Base-by-base conservation (phyloP, 2,113 vertebrate species). In the Gopherus flavomarginatus region DNA sequence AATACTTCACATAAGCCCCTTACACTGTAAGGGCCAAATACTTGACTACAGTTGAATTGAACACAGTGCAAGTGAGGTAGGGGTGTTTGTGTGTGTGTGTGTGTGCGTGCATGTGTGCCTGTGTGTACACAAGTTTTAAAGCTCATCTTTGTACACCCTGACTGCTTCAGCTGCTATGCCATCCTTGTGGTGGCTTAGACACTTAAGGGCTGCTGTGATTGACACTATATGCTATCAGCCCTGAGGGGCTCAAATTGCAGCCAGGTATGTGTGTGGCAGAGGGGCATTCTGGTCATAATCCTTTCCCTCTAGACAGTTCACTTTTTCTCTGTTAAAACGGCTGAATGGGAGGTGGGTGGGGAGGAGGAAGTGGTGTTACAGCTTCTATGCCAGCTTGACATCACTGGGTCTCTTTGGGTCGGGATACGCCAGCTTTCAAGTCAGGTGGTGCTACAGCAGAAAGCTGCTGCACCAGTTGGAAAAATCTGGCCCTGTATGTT, bases 231-330 rank as follows among this genome's bases (percentile, higher is more conserved):
- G 92, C 84, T 72, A 90, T 79, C 13, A 82, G 11, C n/a, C 90
- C 35, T 87, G 72, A 11, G 57, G 8, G 65, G 29, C 7, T 89
- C 56, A 83, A 29, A 56, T 49, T 96, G 52, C 44, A 93, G 42
- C 11, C 52, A 91, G 78, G 83, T 38, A 3, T 89, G 87, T 75
- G 27, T 56, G n/a, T 62, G 81, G 16, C 12, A 27, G 1, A 50
- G 5, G n/a, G 8, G 53, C 42, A 59, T 11, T 27, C 26, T 82
- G n/a, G 9, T 26, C 14, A 27, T 12, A 2, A 17, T 5, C 27
- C n/a, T 87, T 93, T 81, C 75, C 10, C 22, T 52, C 31, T 31
- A 8, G 0, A 0, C 16, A 65, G 4, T 53, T 81, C 6, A 0
- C 3, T 57, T 94, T 90, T 92, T 50, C 6, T 17, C 38, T 65